Evolutionary conservation across 2,888 invertebrate species (phyloP), one percentile per base, ranked within the genome.

Genomic region (Thelaira solivaga): DNA sequence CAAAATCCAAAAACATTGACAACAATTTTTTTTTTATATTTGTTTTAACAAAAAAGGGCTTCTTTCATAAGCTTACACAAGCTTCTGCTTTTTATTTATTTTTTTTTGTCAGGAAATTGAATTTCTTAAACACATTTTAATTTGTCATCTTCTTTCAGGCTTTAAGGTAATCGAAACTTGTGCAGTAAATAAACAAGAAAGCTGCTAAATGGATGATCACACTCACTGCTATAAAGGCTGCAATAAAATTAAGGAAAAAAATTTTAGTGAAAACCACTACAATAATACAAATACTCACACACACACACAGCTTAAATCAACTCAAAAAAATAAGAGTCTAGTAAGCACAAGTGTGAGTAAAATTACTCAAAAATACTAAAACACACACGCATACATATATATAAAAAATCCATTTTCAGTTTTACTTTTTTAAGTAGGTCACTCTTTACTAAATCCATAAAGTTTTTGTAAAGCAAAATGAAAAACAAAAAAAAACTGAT

Each of bases 111-210:
- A 65, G 65, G 62, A 78, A 78, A 75, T 71, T 74, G 49, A 65
- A 61, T 69, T 75, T 75, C 55, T 65, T 49, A 74, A 75, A 75
- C 78, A 78, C 75, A 74, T 69, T 78, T 78, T 65, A 78, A 78
- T 78, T 78, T 78, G 75, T 78, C 75, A 78, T 65, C 78, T 65
- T 39, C 59, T 24, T n/a, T 26, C 18, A 69, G 69, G 47, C 39
- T 71, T 55, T 61, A 65, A 69, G 69, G 64, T 26, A 73, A 73
- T 68, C 55, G 51, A 73, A 73, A 73, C 26, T 59, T n/a, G n/a
- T 34, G 39, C 41, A 77, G 61, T 24, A 34, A 41, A 5, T 16
- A 31, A 36, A 8, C 34, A 51, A 41, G 16, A 5, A 57, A 65
- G 31, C 10, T 45, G 29, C 73, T 36, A 61, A 64, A 68, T 34